phyloP scores from a whole-genome alignment of 2,113 vertebrate species.

The Diphyllodes magnificus region DNA sequence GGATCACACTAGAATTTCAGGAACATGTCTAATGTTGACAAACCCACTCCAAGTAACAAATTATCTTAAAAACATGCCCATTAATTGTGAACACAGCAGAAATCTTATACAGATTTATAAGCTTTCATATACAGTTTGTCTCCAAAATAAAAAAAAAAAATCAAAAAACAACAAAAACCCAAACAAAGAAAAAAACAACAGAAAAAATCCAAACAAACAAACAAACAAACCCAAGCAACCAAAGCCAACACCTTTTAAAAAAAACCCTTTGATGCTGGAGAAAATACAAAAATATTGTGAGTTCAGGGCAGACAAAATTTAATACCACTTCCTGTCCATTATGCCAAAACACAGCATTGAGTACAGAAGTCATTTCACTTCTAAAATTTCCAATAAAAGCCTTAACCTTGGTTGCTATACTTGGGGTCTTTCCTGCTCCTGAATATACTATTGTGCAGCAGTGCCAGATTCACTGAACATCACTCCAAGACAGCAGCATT shows the following conservation, averaged over 20 bases:
- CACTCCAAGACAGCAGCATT: neutral
- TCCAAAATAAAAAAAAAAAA: neutral
- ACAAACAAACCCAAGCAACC: neutral
- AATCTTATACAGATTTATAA: neutral
- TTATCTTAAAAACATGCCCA: neutral
- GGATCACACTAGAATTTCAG: neutral
- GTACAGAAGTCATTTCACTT: neutral
- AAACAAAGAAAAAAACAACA: no score
- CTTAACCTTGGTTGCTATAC: neutral
- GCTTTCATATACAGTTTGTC: neutral
- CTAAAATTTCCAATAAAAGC: neutral
- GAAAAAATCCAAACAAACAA: neutral
- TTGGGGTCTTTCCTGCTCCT: neutral
- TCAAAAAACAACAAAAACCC: no score
- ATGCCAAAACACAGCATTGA: neutral
- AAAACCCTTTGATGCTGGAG: neutral
- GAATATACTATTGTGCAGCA: neutral
- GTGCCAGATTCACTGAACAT: neutral
- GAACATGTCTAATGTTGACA: neutral
- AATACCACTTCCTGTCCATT: neutral
- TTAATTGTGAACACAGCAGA: neutral
- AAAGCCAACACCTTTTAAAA: neutral
- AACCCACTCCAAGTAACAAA: neutral
- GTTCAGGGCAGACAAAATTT: neutral
- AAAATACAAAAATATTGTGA: neutral